Evolutionary conservation across 92 coral and sea anemone species (phyloP).

Genomic region (Actinostola sp.): DNA sequence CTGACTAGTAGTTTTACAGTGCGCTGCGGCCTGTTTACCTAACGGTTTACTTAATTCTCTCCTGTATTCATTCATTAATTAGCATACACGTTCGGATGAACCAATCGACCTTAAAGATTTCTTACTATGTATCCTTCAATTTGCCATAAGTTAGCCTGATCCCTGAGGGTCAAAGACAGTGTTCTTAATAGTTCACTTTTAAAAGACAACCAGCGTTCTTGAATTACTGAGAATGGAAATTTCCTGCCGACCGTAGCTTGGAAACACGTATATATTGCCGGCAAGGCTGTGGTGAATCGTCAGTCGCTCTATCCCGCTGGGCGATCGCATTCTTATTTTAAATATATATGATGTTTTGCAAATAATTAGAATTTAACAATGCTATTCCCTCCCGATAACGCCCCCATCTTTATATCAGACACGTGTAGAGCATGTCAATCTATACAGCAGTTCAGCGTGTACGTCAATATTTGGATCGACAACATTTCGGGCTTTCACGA

Average conservation of each 20-base stretch:
- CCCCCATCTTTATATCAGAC: constrained; percentile 76
- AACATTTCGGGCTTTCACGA: constrained; percentile 18
- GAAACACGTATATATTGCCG: background rate
- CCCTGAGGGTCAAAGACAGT: constrained; percentile 1
- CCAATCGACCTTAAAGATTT: too few relatives aligned
- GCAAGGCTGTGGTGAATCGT: background rate
- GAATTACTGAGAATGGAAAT: too few relatives aligned
- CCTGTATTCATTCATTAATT: too few relatives aligned
- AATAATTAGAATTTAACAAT: constrained; percentile 70
- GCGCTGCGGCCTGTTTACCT: too few relatives aligned
- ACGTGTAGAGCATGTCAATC: constrained; percentile 75
- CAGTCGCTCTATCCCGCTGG: background rate
- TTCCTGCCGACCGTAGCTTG: background rate
- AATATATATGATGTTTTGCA: constrained; percentile 62
- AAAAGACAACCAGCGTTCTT: background rate
- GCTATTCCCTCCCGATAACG: constrained; percentile 70
- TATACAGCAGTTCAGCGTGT: background rate
- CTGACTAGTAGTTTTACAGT: too few relatives aligned
- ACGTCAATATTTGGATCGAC: constrained; percentile 36
- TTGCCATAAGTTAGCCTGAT: background rate
- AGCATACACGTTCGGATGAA: background rate
- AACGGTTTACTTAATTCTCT: constrained; percentile 54
- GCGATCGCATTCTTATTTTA: constrained; percentile 3
- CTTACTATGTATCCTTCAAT: too few relatives aligned
- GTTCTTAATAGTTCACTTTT: background rate